phyloP scores from a whole-genome alignment of 2,113 vertebrate species.

The Tautogolabrus adspersus region DNA sequence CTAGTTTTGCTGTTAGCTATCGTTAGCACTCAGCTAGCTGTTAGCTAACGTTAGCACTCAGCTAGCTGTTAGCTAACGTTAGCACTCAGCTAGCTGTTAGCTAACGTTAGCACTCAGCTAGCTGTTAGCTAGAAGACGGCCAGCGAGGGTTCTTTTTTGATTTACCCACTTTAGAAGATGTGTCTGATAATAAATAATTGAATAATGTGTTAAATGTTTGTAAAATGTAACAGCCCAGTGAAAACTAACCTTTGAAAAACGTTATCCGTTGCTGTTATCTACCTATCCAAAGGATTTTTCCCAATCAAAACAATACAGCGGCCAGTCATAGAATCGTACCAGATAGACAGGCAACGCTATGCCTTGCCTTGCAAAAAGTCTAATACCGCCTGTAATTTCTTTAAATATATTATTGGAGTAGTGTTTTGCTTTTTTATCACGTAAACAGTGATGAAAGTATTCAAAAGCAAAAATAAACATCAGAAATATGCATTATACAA shows the following conservation, averaged over 20 bases:
- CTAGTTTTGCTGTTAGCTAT: constrained; percentile 2
- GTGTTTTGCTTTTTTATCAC: too few relatives aligned
- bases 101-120: constrained; percentile 12
- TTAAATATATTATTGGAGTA: too few relatives aligned
- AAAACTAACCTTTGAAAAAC: constrained; percentile 33
- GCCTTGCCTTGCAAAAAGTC: background rate
- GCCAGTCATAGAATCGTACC: background rate
- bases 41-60: constrained; percentile 1
- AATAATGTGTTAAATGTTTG: background rate
- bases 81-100: constrained; percentile 1
- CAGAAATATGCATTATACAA: too few relatives aligned
- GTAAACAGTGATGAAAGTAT: too few relatives aligned
- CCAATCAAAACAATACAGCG: constrained; percentile 74
- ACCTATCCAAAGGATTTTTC: constrained; percentile 2
- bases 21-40: constrained; percentile 8
- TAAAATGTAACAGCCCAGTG: fast-evolving
- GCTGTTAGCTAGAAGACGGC: background rate
- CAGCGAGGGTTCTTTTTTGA: background rate
- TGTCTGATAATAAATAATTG: background rate
- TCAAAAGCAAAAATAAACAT: too few relatives aligned
- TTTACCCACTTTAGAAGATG: background rate
- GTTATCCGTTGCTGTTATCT: background rate
- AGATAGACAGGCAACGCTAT: background rate
- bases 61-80: constrained; percentile 4
- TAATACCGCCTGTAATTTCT: too few relatives aligned